Evolutionary conservation across 2,888 invertebrate species (phyloP).

Genomic region (Lithophane socia): DNA sequence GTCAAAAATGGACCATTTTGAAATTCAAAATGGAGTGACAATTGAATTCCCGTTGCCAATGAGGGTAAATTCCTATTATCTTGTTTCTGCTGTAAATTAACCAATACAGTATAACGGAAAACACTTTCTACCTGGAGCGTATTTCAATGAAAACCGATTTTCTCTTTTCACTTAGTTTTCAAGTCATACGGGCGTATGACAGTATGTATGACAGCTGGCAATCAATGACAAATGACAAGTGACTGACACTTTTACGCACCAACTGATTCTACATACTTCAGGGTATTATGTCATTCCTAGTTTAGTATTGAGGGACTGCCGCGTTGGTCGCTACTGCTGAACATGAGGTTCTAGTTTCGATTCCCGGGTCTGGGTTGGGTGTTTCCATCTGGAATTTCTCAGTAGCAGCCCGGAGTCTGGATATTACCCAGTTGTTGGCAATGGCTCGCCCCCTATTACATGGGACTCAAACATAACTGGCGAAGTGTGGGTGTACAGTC

Average conservation of each 20-base stretch:
- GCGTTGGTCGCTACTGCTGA: too few relatives aligned
- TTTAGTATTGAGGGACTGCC: too few relatives aligned
- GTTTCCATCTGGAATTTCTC: too few relatives aligned
- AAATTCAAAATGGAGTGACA: not conserved
- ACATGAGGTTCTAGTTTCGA: too few relatives aligned
- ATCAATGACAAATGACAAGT: slow-evolving; percentile 20
- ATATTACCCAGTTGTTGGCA: too few relatives aligned
- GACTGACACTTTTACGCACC: slow-evolving; percentile 15
- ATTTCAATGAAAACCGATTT: slow-evolving; percentile 36
- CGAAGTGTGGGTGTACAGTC: too few relatives aligned
- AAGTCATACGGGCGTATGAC: slow-evolving; percentile 41
- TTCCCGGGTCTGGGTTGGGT: too few relatives aligned
- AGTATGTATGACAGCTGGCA: slow-evolving; percentile 27
- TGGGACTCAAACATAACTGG: too few relatives aligned
- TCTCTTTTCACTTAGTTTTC: slow-evolving; percentile 41
- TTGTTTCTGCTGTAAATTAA: not conserved
- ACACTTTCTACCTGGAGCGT: slow-evolving; percentile 28
- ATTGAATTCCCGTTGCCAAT: not conserved
- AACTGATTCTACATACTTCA: slow-evolving; percentile 1
- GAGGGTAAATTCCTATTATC: not conserved
- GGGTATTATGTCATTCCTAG: not conserved
- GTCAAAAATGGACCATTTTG: too few relatives aligned
- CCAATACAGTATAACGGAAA: not conserved
- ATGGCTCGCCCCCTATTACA: too few relatives aligned
- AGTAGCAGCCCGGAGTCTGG: too few relatives aligned